Evolutionary conservation across 2,888 invertebrate species (phyloP), one percentile per base, ranked within the genome.

Genomic region (Drosophila borborema): DNA sequence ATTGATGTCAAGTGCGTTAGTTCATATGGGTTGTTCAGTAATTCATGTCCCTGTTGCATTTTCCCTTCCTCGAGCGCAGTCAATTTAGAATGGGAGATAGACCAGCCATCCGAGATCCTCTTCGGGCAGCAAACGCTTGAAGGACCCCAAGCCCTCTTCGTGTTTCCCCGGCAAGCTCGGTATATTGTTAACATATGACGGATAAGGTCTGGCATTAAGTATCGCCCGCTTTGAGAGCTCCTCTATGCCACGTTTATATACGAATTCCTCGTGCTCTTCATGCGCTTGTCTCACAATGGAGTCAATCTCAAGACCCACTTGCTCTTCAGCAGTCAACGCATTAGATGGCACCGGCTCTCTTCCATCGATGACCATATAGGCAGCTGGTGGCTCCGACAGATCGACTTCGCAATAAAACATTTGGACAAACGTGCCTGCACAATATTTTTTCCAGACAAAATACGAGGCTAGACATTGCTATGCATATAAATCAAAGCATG

Each of bases 351-450:
- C 28, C 9, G 6, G 10, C 1, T 12, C 48, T 9, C 49, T 41
- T 7, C 28, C 64, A 36, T 72, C 82, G 10, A 82, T 49, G 41
- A 61, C 77, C 49, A 71, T 81, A 36, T 51, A 59, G 3, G 81
- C 81, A 36, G 66, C 74, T 16, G 76, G 74, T 2, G 14, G 12
- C 2, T 43, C 64, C n/a, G 12, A 34, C 20, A 69, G n/a, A 28
- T 75, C 51, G 9, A 20, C 23, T n/a, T 62, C 56, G 6, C 16
- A 36, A 38, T 6, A n/a, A 48, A 2, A 20, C 54, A 69, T 60
- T 36, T 36, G 18, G 2, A n/a, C 28, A n/a, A 14, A 20, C 18
- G 0, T 40, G 18, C 34, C 6, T 3, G 7, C 36, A 12, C 2
- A 9, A 18, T 12, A 1, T 9, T 0, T 16, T 18, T 43, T 38